Percentiles rank a stretch among this genome's conserved stretches.
Conservation (phyloP, 2,888 invertebrate genomes). For the Acanthosepion esculentum region DNA sequence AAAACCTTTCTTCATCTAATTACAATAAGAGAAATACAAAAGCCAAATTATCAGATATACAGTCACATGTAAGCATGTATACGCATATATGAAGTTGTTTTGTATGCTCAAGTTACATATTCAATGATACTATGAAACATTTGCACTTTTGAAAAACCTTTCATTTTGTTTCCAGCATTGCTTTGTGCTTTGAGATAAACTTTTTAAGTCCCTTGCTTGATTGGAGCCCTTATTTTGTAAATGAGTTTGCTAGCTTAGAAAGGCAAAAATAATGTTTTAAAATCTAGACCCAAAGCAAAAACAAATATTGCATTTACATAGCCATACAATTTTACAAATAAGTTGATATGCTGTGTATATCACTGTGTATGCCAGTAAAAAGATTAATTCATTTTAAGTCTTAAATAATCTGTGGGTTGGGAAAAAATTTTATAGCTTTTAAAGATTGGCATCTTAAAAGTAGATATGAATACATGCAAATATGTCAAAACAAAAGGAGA, state of each 20-base stretch:
- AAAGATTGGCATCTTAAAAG: no score
- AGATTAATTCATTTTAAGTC: background rate
- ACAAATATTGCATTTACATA: background rate
- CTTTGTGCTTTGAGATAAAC: background rate
- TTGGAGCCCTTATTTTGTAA: constrained; percentile 13
- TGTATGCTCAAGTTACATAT: background rate
- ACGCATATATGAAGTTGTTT: background rate
- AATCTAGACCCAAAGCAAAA: background rate
- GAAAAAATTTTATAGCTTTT: no score
- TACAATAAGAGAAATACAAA: background rate
- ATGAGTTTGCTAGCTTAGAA: background rate
- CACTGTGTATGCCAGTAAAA: background rate
- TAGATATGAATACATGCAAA: no score
- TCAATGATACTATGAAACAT: background rate
- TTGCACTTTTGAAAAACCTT: background rate
- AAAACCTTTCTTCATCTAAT: background rate
- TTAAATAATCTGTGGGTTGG: background rate
- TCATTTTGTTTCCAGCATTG: background rate
- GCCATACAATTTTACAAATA: background rate
- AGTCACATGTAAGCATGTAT: background rate
- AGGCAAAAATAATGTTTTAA: background rate
- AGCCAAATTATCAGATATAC: background rate
- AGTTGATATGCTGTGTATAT: background rate
- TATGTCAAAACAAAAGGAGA: no score
- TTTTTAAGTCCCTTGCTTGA: background rate